Base-by-base conservation (phyloP, 2,797 vertebrate genomes). In the Hippoglossus hippoglossus region DNA sequence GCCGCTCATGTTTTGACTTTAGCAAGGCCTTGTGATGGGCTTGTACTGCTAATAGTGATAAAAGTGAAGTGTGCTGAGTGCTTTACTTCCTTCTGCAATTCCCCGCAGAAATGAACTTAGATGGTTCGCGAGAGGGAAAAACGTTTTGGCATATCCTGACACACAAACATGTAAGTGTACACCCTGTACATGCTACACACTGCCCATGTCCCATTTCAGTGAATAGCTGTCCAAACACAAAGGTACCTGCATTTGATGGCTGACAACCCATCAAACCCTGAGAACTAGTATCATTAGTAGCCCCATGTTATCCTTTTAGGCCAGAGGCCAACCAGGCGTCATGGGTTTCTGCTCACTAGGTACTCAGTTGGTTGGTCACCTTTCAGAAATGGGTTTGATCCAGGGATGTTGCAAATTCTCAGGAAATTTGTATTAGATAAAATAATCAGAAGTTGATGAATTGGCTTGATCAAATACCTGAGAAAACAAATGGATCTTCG, bases 1-100 rank as follows among this genome's bases (percentile, higher is more conserved):
- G 24, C 57, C 24, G 11, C 79, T 88, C 80, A 60, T 75, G 58
- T 80, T 87, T 69, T 75, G 63, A 77, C 67, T 74, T 73, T 70
- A 75, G 82, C 79, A 76, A 52, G 72, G 39, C 26, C 62, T 56
- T 73, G 52, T 83, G 73, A 67, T 78, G 68, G 67, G 67, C 70
- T 65, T 68, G 51, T 16, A 16, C 75, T 36, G 67, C 49, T 76
- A 61, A 86, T 71, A 68, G 64, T 64, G 68, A 18, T 72, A 67
- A 54, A 72, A 74, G 55, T 44, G 59, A 75, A 57, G 55, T 69
- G 54, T 7, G 31, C 72, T 49, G 56, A 67, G 68, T 55, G 65
- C 61, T 83, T 70, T 64, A 70, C 53, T 52, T 25, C 63, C 55
- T 49, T 56, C 46, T 57, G 1, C 59, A 71, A 83, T 78, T 74